phyloP scores from a whole-genome alignment of 2,888 invertebrate genomes.

The Brachynemurus nebulosus region DNA sequence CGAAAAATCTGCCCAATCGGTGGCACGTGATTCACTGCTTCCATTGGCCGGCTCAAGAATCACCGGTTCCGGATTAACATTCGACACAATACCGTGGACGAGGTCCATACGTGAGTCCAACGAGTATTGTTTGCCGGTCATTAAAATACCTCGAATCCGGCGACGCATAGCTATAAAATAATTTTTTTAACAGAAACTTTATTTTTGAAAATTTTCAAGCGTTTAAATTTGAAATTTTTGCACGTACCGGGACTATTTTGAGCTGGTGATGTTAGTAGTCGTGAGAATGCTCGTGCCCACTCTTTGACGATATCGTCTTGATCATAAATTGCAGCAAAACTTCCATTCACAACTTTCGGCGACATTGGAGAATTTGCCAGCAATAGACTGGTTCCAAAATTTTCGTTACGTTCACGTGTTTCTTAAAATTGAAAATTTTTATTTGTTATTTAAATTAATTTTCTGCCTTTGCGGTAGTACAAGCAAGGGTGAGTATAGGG shows the following conservation, averaged over 20 bases:
- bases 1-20: conserved; percentile 25
- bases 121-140: conserved; percentile 84
- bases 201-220: too few species aligned
- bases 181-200: too few species aligned
- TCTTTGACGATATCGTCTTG: conserved; percentile 58
- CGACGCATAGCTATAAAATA: conserved; percentile 58
- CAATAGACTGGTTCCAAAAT: conserved; percentile 85
- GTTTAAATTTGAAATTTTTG: conserved; percentile 24
- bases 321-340: conserved; percentile 83
- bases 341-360: conserved; percentile 90
- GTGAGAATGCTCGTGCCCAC: conserved; percentile 55
- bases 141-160: conserved; percentile 72
- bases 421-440: conserved; percentile 38
- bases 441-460: too few species aligned
- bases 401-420: conserved; percentile 68
- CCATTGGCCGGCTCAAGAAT: conserved; percentile 19
- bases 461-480: too few species aligned
- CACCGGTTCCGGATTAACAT: conserved; percentile 22
- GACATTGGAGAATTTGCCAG: conserved; percentile 92
- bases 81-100: conserved; percentile 56
- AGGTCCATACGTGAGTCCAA: conserved; percentile 84
- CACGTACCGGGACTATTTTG: conserved; percentile 62
- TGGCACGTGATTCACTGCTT: conserved; percentile 16
- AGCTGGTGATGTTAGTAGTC: conserved; percentile 44
- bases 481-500: too few species aligned